Percentiles rank a stretch among this genome's conserved stretches.
These are phyloP conservation scores for Scyliorhinus canicula DNA, from an alignment of 2,797 vertebrate species.

Conservation along the genomic window DNA sequence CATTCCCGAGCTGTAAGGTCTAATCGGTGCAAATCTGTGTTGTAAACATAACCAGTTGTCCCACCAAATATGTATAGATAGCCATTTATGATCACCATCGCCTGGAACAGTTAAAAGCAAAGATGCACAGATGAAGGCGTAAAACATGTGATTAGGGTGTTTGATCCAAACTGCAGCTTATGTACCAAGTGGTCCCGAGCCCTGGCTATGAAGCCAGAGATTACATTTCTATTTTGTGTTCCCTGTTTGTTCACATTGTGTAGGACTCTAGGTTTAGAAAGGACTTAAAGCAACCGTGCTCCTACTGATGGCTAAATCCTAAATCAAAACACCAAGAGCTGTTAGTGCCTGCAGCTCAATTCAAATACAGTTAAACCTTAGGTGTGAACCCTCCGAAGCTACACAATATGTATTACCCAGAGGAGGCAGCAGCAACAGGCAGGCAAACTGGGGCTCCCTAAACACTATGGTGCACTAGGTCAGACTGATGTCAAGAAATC, in stretches of 20 bases:
- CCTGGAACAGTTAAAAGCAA: constrained; percentile 49
- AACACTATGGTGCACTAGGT: neutral
- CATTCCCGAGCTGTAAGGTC: constrained; percentile 92
- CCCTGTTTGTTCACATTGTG: neutral
- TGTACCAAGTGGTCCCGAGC: neutral
- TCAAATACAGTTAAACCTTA: neutral
- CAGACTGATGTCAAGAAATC: neutral
- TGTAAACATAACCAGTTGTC: constrained; percentile 95
- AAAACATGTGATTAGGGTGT: neutral
- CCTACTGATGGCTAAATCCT: neutral
- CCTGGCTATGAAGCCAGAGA: neutral
- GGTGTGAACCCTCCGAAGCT: neutral
- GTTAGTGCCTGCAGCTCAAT: neutral
- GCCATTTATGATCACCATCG: constrained; percentile 87
- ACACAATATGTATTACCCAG: neutral
- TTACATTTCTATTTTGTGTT: neutral
- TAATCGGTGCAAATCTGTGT: constrained; percentile 89
- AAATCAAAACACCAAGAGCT: neutral
- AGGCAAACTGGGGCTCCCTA: neutral
- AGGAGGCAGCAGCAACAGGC: neutral
- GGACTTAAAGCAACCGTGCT: no score
- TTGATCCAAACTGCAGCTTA: neutral
- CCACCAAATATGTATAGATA: constrained; percentile 95
- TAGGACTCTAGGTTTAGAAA: neutral
- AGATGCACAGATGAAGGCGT: neutral